phyloP scores from a whole-genome alignment of 1,140 invertebrate species.

The Drosophila cardini region DNA sequence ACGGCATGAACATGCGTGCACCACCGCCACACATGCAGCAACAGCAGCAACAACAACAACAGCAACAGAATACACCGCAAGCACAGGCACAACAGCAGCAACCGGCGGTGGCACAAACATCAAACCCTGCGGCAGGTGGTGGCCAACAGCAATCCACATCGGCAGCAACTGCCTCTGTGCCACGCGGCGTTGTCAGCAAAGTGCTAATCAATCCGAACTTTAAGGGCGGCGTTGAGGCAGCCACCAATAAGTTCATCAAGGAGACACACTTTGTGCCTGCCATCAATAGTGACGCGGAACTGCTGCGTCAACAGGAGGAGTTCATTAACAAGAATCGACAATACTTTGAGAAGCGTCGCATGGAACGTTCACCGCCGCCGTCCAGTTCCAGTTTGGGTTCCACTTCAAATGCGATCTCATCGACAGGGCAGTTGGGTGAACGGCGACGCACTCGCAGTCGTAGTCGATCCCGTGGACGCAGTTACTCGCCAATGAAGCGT shows the following conservation, averaged over 20 bases:
- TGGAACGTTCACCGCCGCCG: conserved; percentile 75
- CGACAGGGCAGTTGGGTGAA: conserved; percentile 32
- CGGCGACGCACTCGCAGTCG: conserved; percentile 67
- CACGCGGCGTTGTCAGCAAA: conserved; percentile 71
- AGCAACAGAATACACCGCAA: conserved; percentile 11
- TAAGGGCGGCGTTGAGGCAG: conserved; percentile 84
- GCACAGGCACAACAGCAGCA: conserved; percentile 40
- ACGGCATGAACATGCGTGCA: conserved; percentile 68
- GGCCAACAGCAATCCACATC: conserved; percentile 17
- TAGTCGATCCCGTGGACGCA: conserved; percentile 78
- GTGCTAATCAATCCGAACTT: conserved; percentile 84
- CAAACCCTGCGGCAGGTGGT: conserved; percentile 25
- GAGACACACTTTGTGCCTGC: conserved; percentile 82
- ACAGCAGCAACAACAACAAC: conserved; percentile 40
- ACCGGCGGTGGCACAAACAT: conserved; percentile 24
- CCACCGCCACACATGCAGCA: conserved; percentile 61
- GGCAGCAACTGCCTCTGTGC: conserved; percentile 38
- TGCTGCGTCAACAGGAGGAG: conserved; percentile 83
- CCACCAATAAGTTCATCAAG: conserved; percentile 83
- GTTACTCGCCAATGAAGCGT: conserved; percentile 79
- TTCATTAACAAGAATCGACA: conserved; percentile 84
- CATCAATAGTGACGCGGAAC: conserved; percentile 78
- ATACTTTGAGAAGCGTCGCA: conserved; percentile 81
- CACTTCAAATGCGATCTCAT: conserved; percentile 19
- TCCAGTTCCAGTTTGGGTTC: conserved; percentile 28